Conservation (phyloP, 2,113 vertebrate species). For the Prionailurus viverrinus region DNA sequence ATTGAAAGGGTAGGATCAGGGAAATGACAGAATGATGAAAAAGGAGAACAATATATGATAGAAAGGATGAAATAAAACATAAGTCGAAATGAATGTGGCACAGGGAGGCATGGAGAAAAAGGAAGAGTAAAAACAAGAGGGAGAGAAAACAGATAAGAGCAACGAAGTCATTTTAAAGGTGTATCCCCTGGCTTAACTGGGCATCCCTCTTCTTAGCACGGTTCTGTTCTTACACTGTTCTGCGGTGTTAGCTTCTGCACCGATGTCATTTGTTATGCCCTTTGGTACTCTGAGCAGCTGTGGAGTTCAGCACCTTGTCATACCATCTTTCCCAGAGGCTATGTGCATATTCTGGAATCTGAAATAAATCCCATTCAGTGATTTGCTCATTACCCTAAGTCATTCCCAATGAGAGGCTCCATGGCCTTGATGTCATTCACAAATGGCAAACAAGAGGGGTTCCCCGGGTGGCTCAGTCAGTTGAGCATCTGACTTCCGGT, state of each 20-base stretch:
- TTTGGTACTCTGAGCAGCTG: neutral
- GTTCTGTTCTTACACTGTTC: neutral
- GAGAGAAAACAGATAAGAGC: neutral
- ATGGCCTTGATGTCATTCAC: neutral
- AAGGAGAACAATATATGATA: neutral
- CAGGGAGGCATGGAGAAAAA: neutral
- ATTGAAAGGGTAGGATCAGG: neutral
- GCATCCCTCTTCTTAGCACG: neutral
- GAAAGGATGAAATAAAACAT: slow-evolving; percentile 16
- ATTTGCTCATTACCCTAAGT: neutral
- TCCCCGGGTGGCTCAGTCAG: too few relatives aligned
- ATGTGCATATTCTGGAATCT: neutral
- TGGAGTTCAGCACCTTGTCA: neutral
- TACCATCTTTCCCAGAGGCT: neutral
- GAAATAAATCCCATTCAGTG: neutral
- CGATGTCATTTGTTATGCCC: neutral
- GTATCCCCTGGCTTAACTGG: too few relatives aligned
- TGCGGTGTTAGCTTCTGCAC: neutral
- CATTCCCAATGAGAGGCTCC: neutral
- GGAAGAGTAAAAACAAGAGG: neutral
- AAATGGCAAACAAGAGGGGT: neutral
- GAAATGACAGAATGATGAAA: neutral
- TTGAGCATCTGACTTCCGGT: too few relatives aligned
- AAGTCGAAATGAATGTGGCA: slow-evolving; percentile 17
- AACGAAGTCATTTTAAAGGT: neutral